These are phyloP conservation scores for Hydrophis major DNA, from an alignment of 2,797 vertebrate species.

Conservation along the genomic window DNA sequence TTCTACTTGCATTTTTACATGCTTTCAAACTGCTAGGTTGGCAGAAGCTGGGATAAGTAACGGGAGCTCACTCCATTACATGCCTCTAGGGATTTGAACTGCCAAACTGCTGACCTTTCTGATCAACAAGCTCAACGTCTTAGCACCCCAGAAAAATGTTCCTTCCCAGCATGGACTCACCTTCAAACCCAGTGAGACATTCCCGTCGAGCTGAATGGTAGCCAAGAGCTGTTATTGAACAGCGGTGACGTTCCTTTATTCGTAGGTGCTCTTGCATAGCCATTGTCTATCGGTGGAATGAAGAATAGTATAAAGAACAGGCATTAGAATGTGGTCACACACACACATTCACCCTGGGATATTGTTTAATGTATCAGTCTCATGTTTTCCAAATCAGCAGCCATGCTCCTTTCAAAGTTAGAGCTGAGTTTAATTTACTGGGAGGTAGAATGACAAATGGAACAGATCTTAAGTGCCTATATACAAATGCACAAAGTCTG, in stretches of 20 bases:
- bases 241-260: constrained; percentile 39
- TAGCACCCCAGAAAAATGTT: background rate
- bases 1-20: no score
- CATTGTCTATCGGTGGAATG: constrained; percentile 25
- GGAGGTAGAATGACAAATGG: background rate
- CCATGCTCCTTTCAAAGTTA: background rate
- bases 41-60: no score
- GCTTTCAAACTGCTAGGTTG: no score
- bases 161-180: constrained; percentile 8
- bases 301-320: background rate
- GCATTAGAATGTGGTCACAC: background rate
- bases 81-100: no score
- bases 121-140: no score
- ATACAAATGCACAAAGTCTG: no score
- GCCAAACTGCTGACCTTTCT: no score
- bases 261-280: constrained; percentile 54
- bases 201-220: constrained; percentile 53
- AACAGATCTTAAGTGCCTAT: no score
- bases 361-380: background rate
- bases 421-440: background rate
- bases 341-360: background rate
- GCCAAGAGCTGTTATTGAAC: constrained; percentile 50
- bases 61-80: no score
- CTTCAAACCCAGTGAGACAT: constrained; percentile 55
- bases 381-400: background rate